These are phyloP conservation scores for Pangasius mekongensis DNA, from an alignment of 2,797 vertebrate genomes.

Conservation along the genomic window DNA sequence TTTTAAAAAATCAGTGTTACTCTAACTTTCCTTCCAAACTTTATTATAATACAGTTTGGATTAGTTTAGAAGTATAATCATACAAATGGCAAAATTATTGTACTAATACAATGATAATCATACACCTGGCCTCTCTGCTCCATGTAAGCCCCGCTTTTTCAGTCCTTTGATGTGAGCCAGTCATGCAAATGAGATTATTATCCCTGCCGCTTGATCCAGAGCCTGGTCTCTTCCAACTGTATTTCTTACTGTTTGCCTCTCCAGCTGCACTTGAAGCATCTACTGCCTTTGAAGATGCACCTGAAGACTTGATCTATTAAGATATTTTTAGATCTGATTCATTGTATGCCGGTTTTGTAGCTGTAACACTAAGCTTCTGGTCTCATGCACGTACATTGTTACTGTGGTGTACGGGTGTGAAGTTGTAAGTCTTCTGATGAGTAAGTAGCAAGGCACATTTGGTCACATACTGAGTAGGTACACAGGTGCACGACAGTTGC, in stretches of 20 bases:
- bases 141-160: constrained; percentile 60
- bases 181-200: constrained; percentile 68
- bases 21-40: background rate
- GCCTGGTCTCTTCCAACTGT: constrained; percentile 38
- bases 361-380: background rate
- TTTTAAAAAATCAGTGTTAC: background rate
- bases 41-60: background rate
- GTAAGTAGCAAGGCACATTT: background rate
- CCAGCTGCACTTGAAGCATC: constrained; percentile 1
- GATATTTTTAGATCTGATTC: constrained; percentile 13
- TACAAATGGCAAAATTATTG: background rate
- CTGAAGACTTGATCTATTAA: constrained; percentile 6
- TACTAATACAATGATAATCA: constrained; percentile 13
- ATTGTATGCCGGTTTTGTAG: background rate
- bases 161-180: constrained; percentile 70
- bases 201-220: constrained; percentile 54
- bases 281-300: constrained; percentile 7
- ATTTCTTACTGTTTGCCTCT: constrained; percentile 20
- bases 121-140: constrained; percentile 33
- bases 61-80: background rate
- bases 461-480: background rate
- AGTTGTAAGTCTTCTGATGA: background rate
- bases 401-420: background rate
- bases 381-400: background rate
- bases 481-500: background rate